Conservation (phyloP, 2,888 invertebrate genomes). For the Aquatica leii region DNA sequence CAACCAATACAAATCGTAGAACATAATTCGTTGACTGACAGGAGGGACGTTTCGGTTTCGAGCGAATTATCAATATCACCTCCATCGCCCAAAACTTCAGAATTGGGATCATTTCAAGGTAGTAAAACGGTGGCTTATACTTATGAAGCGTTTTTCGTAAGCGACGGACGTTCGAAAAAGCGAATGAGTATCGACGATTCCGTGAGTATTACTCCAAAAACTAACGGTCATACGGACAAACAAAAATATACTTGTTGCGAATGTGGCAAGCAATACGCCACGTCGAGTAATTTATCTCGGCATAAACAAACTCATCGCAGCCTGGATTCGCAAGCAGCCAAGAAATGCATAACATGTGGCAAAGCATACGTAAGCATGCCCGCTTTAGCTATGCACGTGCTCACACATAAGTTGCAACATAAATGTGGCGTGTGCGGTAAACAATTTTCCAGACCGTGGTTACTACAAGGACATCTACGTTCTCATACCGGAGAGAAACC, state of each 20-base stretch:
- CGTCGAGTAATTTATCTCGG: slow-evolving; percentile 86
- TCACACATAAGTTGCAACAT: slow-evolving; percentile 92
- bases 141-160: slow-evolving; percentile 91
- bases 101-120: slow-evolving; percentile 50
- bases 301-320: slow-evolving; percentile 93
- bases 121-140: slow-evolving; percentile 86
- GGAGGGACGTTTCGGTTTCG: slow-evolving; percentile 47
- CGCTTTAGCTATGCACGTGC: slow-evolving; percentile 91
- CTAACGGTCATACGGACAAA: slow-evolving; percentile 49
- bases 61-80: slow-evolving; percentile 49
- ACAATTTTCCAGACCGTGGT: slow-evolving; percentile 95
- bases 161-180: slow-evolving; percentile 84
- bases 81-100: slow-evolving; percentile 43
- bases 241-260: slow-evolving; percentile 80
- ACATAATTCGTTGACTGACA: slow-evolving; percentile 34
- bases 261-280: slow-evolving; percentile 92
- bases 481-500: slow-evolving; percentile 95
- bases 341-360: slow-evolving; percentile 93
- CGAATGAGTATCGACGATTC: slow-evolving; percentile 40
- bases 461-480: slow-evolving; percentile 84
- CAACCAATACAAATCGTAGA: slow-evolving; percentile 36
- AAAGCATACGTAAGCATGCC: slow-evolving; percentile 98
- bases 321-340: slow-evolving; percentile 91
- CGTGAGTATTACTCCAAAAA: slow-evolving; percentile 30
- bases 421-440: slow-evolving; percentile 94